These are phyloP conservation scores for Smutsia temminckii DNA, from an alignment of 2,797 vertebrate genomes.

Conservation along the genomic window DNA sequence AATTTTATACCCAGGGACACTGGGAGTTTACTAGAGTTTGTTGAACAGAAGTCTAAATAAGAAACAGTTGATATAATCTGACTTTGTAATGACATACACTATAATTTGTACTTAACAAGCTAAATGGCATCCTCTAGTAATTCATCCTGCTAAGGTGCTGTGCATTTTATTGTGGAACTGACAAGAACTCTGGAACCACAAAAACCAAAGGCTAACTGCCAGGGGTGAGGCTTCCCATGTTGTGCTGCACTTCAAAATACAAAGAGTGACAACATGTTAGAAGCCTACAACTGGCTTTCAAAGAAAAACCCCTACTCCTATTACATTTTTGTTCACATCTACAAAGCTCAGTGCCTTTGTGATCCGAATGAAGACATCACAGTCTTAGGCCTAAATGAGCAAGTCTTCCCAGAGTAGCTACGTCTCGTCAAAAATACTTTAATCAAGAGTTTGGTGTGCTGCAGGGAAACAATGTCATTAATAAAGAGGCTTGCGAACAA, in stretches of 20 bases:
- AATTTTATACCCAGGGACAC: neutral
- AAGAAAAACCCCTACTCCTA: conserved; percentile 34
- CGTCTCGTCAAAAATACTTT: conserved; percentile 71
- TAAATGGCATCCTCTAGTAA: neutral
- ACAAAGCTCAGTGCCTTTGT: conserved; percentile 19
- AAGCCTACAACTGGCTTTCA: conserved; percentile 28
- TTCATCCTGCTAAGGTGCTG: neutral
- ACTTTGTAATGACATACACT: neutral
- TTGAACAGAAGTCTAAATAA: neutral
- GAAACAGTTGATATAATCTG: neutral
- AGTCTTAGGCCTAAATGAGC: conserved; percentile 26
- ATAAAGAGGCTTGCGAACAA: neutral
- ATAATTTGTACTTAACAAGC: neutral
- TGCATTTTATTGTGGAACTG: neutral
- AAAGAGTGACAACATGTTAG: neutral
- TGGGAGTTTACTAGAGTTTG: neutral
- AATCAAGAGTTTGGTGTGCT: conserved; percentile 69
- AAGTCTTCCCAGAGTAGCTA: conserved; percentile 59
- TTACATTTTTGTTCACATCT: conserved; percentile 62
- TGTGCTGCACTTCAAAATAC: conserved; percentile 50
- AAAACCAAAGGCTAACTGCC: conserved; percentile 26
- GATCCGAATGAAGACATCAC: conserved; percentile 52
- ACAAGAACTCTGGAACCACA: neutral
- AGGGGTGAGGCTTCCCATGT: conserved; percentile 4
- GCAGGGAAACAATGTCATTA: neutral